phyloP scores from a whole-genome alignment of 2,113 vertebrate species.

The Equus quagga region DNA sequence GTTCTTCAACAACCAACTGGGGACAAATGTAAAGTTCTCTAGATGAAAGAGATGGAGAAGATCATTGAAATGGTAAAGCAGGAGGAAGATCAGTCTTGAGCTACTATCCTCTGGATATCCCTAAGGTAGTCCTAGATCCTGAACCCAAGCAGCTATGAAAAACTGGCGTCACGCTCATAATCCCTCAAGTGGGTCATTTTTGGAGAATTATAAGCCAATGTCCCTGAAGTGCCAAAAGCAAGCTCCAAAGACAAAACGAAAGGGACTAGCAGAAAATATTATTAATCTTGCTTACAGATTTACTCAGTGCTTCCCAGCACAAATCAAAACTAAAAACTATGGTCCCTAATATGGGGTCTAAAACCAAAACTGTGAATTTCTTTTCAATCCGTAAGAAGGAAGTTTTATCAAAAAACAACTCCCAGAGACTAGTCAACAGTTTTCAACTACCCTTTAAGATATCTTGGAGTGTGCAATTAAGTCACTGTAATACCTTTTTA shows the following conservation, averaged over 20 bases:
- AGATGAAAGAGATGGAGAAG: not conserved
- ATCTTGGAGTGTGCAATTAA: not conserved
- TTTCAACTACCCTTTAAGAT: not conserved
- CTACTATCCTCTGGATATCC: not conserved
- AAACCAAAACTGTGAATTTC: not conserved
- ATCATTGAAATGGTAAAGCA: not conserved
- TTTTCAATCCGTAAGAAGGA: constrained; percentile 22
- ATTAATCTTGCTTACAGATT: not conserved
- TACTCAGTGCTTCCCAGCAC: not conserved
- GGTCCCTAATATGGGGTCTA: not conserved
- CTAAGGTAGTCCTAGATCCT: not conserved
- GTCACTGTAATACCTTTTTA: not conserved
- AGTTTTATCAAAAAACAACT: not conserved
- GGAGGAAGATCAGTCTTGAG: not conserved
- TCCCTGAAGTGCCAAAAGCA: not conserved
- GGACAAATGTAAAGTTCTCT: not conserved
- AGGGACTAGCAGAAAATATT: not conserved
- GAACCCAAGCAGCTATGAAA: not conserved
- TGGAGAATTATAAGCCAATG: not conserved
- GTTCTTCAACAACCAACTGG: not conserved
- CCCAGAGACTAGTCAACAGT: not conserved
- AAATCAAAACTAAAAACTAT: not conserved
- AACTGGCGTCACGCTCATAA: not conserved
- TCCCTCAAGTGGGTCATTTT: not conserved
- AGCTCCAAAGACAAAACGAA: not conserved